Percentiles rank a stretch among this genome's conserved stretches.
Evolutionary conservation across 2,797 vertebrate species (phyloP).

Genomic region (Liasis olivaceus): DNA sequence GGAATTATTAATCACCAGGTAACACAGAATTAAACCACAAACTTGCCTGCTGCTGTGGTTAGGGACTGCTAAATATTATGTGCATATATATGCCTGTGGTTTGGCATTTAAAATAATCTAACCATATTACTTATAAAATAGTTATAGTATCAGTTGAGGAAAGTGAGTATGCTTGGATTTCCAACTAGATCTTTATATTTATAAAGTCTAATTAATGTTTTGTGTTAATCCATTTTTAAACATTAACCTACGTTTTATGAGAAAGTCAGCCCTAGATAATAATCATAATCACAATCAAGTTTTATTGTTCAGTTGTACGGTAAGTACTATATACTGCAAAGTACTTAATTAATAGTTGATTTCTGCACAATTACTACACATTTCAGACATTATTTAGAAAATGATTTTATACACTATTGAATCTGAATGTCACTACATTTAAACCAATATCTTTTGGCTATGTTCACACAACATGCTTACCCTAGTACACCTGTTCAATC

Average conservation of each 20-base stretch:
- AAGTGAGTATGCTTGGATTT: constrained; percentile 2
- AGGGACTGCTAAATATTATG: background rate
- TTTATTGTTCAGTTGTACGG: background rate
- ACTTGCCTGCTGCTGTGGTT: background rate
- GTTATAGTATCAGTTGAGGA: constrained; percentile 30
- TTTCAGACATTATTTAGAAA: constrained; percentile 8
- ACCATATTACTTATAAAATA: background rate
- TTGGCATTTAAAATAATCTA: background rate
- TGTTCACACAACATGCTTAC: background rate
- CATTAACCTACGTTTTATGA: constrained; percentile 33
- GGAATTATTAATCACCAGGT: background rate
- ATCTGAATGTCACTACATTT: background rate
- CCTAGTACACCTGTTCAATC: background rate
- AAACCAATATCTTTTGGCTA: background rate
- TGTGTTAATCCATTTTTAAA: constrained; percentile 26
- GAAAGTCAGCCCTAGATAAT: constrained; percentile 10
- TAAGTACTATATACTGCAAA: background rate
- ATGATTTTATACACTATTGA: constrained; percentile 10
- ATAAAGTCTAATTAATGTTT: constrained; percentile 21
- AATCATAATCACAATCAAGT: background rate
- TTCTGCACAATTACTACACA: constrained; percentile 8
- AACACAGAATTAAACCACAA: background rate
- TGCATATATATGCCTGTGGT: background rate
- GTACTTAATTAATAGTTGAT: constrained; percentile 25
- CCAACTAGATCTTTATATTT: background rate